Evolutionary conservation across 2,113 vertebrate genomes (phyloP).

Genomic region (Pithys albifrons): DNA sequence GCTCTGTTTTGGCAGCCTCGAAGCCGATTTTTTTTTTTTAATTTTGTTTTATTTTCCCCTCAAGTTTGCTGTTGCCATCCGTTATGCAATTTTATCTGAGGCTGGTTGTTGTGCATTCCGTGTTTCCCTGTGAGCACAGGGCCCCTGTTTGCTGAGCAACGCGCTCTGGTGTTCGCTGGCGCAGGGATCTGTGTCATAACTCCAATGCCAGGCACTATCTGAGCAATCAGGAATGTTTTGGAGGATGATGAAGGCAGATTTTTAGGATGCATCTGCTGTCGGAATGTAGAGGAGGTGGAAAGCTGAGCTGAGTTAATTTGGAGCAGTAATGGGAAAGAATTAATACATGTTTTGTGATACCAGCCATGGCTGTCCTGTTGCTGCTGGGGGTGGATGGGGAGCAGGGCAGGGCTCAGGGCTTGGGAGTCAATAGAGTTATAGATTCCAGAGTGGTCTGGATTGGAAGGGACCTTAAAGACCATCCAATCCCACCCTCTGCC

Average conservation of each 20-base stretch:
- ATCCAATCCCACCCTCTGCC: neutral
- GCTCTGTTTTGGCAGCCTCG: constrained; percentile 39
- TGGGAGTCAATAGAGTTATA: neutral
- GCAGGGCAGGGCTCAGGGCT: neutral
- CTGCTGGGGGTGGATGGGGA: neutral
- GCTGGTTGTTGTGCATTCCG: neutral
- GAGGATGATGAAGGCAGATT: constrained; percentile 15
- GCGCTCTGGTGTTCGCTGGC: neutral
- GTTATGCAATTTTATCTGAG: neutral
- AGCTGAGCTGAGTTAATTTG: neutral
- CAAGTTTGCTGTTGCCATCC: neutral
- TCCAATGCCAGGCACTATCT: neutral
- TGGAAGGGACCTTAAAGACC: neutral
- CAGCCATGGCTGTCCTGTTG: rapidly evolving
- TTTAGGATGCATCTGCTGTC: neutral
- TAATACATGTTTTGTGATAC: neutral
- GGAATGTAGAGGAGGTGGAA: neutral
- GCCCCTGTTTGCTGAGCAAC: neutral
- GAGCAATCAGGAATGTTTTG: neutral
- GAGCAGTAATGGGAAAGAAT: neutral
- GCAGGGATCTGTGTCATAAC: neutral
- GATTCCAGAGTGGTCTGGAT: neutral
- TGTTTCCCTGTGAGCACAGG: neutral
- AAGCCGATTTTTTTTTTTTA: neutral
- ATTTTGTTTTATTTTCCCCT: neutral